Evolutionary conservation across 2,797 vertebrate species (phyloP), one percentile per base, ranked within the genome.

Genomic region (Vireo griseus): DNA sequence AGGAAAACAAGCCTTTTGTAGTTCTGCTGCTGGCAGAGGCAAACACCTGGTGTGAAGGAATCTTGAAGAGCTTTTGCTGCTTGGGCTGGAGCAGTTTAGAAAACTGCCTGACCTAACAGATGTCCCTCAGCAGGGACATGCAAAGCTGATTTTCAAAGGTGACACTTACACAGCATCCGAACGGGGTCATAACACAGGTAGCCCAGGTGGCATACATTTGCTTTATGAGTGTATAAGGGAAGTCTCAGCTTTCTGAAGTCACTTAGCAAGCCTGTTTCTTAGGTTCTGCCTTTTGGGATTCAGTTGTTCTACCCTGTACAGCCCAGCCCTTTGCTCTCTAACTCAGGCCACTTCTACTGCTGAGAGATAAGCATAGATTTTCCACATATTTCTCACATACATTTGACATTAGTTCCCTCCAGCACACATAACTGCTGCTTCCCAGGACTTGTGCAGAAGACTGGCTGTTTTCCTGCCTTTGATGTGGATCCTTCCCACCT

Each of bases 71-170:
- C 24, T 80, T 71, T 63, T 50, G 42, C 72, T 79, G 37, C 47
- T 55, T 11, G 4, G 6, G 44, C 24, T 73, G 61, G 57, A 71
- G 44, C n/a, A 68, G 47, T 71, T 40, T 73, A 42, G 51, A 62
- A 65, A 39, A 11, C 12, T 35, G 20, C 39, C 50, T 47, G 68
- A 42, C 69, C 26, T 61, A 48, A 40, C 13, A 78, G 35, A 50
- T 83, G 10, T 72, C 31, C 31, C 11, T 9, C 5, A 17, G 52
- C 15, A 59, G 29, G 16, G 29, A 57, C 22, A 45, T 66, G 29
- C 21, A 81, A 72, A 66, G 44, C 45, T 90, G 51, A 44, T 83
- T 88, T 94, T 81, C 68, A 83, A 51, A 77, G 58, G 35, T 54
- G 66, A 31, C n/a, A 12, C 31, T 72, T 40, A 10, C 21, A 65